phyloP scores from a whole-genome alignment of 1,140 invertebrate species.

The Platyura marginata region DNA sequence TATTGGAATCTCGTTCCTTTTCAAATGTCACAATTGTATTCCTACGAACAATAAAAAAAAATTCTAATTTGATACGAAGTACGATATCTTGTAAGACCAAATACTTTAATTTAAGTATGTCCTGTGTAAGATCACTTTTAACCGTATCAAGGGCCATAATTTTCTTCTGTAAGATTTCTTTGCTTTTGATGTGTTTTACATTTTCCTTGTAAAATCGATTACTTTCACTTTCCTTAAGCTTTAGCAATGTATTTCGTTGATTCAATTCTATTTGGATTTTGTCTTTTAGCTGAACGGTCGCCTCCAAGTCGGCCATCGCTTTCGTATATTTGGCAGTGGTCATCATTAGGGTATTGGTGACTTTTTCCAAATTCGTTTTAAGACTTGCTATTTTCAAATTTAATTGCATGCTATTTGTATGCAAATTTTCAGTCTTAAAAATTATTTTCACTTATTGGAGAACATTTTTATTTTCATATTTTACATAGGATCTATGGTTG shows the following conservation, averaged over 20 bases:
- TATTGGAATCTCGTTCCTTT: slow-evolving; percentile 1
- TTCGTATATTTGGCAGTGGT: slow-evolving; percentile 21
- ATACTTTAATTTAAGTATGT: slow-evolving; percentile 14
- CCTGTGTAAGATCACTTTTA: slow-evolving; percentile 15
- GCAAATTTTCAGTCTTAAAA: slow-evolving; percentile 2
- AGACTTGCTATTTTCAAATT: slow-evolving; percentile 21
- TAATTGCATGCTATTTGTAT: slow-evolving; percentile 11
- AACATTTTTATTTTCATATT: too few species aligned
- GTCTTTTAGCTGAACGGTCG: slow-evolving; percentile 16
- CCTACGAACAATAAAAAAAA: background rate
- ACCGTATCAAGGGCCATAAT: slow-evolving; percentile 12
- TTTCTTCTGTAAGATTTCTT: slow-evolving; percentile 9
- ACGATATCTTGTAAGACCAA: background rate
- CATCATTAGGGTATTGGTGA: slow-evolving; percentile 19
- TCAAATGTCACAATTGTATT: slow-evolving; percentile 6
- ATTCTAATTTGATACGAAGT: background rate
- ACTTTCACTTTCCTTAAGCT: slow-evolving; percentile 13
- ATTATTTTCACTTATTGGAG: too few species aligned
- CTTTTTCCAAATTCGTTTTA: slow-evolving; percentile 20
- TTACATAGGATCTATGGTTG: too few species aligned
- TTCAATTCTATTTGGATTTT: slow-evolving; percentile 16
- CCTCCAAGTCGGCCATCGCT: slow-evolving; percentile 17
- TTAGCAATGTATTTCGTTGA: slow-evolving; percentile 16
- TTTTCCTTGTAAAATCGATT: slow-evolving; percentile 18
- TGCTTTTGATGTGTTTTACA: slow-evolving; percentile 16